phyloP scores from a whole-genome alignment of 2,797 vertebrate genomes.

The Hylomyscus alleni region DNA sequence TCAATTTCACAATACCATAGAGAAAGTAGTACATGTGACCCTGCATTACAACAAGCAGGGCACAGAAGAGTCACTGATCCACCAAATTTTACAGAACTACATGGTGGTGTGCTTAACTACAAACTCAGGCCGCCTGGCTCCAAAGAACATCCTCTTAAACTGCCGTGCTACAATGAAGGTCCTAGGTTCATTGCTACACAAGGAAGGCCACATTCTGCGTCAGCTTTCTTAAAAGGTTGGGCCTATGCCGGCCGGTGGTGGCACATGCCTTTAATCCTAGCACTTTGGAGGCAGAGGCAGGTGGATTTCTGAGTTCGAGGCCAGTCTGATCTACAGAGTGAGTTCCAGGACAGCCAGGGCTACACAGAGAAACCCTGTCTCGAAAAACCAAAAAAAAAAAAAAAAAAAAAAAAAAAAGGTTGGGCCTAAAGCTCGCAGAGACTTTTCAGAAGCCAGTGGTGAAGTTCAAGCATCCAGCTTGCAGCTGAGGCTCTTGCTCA shows the following conservation, averaged over 20 bases:
- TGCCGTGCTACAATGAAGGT: neutral
- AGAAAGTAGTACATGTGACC: neutral
- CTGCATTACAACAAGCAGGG: neutral
- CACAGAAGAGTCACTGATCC: neutral
- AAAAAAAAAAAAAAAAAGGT: too few relatives aligned
- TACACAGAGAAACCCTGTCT: too few relatives aligned
- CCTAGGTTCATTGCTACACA: neutral
- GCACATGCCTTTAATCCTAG: too few relatives aligned
- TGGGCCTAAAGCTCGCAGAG: slow-evolving; percentile 3
- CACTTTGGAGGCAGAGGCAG: too few relatives aligned
- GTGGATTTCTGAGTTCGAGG: too few relatives aligned
- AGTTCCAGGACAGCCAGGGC: too few relatives aligned
- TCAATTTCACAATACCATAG: neutral
- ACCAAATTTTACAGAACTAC: neutral
- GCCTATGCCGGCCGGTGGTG: too few relatives aligned
- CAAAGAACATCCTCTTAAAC: slow-evolving; percentile 22
- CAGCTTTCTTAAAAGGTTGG: slow-evolving; percentile 31
- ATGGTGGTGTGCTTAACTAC: neutral
- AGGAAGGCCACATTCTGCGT: neutral
- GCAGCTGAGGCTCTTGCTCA: slow-evolving; percentile 52
- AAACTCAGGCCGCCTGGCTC: neutral
- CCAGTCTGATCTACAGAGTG: too few relatives aligned
- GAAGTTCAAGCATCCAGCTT: slow-evolving; percentile 59
- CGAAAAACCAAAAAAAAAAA: too few relatives aligned
- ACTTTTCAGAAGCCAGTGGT: slow-evolving; percentile 35